A percentile compares a stretch with the other conserved stretches of the same genome.
Conservation (phyloP, 2,797 vertebrate species). For the Rhinichthys osculus region DNA sequence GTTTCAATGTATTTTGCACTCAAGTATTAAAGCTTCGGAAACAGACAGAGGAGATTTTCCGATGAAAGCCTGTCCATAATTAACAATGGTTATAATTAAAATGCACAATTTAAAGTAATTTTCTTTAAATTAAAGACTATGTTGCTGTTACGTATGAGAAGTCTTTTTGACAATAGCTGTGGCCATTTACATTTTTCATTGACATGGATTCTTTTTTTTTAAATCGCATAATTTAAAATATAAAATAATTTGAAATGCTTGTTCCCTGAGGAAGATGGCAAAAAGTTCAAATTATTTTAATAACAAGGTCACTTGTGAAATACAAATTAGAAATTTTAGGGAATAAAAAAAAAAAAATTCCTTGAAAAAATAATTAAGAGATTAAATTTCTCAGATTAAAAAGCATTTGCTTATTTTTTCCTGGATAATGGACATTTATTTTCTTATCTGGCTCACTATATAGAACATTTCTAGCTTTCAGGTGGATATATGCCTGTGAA, state of each 20-base stretch:
- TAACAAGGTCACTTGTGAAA: not conserved
- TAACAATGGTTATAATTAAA: not conserved
- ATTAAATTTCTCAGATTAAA: not conserved
- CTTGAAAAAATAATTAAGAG: not conserved
- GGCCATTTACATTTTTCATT: not conserved
- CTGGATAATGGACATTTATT: not conserved
- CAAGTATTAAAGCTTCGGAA: not conserved
- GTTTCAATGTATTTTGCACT: too few species aligned
- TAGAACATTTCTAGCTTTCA: not conserved
- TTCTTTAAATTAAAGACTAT: not conserved
- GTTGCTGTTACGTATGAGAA: not conserved
- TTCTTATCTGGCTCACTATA: not conserved
- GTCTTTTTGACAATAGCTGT: not conserved
- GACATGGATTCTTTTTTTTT: not conserved
- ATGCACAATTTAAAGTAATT: not conserved
- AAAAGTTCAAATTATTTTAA: too few species aligned
- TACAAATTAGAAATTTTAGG: not conserved
- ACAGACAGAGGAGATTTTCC: not conserved
- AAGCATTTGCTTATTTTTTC: not conserved
- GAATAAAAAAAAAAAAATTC: not conserved
- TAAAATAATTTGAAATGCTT: not conserved
- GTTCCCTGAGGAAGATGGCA: too few species aligned
- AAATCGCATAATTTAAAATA: not conserved
- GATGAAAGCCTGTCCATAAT: not conserved
- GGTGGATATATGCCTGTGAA: not conserved